A percentile compares a stretch with the other conserved stretches of the same genome.
These are phyloP conservation scores for Crematogaster levior DNA, from an alignment of 2,888 invertebrate species.

Conservation along the genomic window DNA sequence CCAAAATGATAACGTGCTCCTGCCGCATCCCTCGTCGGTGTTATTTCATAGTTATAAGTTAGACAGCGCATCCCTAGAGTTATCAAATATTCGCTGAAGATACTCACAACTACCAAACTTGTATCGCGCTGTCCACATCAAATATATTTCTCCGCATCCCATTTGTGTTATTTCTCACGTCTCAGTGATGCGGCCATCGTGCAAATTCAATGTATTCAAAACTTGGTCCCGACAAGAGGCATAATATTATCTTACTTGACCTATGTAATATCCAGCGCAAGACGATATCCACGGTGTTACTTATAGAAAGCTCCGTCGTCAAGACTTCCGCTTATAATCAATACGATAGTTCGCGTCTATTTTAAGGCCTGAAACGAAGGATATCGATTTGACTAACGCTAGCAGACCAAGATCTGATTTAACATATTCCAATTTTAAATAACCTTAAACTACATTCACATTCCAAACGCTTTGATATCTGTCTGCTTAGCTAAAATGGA, in stretches of 20 bases:
- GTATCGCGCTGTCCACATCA: conserved; percentile 38
- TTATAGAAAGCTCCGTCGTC: not conserved
- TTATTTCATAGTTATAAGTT: conserved; percentile 45
- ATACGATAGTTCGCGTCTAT: not conserved
- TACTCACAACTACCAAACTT: conserved; percentile 46
- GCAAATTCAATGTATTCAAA: conserved; percentile 33
- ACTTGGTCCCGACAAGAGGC: conserved; percentile 14
- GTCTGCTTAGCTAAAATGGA: not conserved
- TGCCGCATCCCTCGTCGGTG: conserved; percentile 17
- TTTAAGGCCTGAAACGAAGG: not conserved
- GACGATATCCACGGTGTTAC: not conserved
- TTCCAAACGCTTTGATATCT: not conserved
- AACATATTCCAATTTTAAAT: not conserved
- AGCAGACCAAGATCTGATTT: not conserved
- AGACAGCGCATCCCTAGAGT: conserved; percentile 46
- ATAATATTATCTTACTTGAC: conserved; percentile 23
- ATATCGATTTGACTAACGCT: not conserved
- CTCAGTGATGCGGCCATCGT: conserved; percentile 9
- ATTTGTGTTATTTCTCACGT: conserved; percentile 48
- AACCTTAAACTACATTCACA: not conserved
- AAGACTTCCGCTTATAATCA: not conserved
- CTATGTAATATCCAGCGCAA: conserved; percentile 4
- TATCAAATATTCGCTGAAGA: conserved; percentile 55
- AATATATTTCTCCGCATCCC: conserved; percentile 32
- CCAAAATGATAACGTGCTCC: conserved; percentile 42